phyloP scores from a whole-genome alignment of 2,113 vertebrate genomes.

The Platysteira castanea region DNA sequence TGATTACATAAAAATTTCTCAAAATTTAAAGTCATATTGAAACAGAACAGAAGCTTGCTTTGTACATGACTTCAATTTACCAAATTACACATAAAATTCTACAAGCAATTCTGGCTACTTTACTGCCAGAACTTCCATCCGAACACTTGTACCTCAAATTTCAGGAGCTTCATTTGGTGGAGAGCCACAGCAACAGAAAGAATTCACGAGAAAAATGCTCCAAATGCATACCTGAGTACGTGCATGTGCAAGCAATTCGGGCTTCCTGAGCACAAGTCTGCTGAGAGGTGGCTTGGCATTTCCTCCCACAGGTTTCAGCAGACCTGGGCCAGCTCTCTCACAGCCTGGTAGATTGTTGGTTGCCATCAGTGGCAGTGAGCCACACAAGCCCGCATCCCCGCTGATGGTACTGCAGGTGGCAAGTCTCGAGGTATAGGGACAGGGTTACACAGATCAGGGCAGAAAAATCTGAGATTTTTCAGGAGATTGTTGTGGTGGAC shows the following conservation, averaged over 20 bases:
- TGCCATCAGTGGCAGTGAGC: fast-evolving
- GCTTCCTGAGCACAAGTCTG: not conserved
- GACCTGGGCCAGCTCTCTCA: not conserved
- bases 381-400: fast-evolving
- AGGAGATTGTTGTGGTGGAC: not conserved
- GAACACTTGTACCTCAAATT: fast-evolving
- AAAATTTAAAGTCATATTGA: not conserved
- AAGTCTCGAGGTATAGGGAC: not conserved
- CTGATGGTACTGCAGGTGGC: not conserved
- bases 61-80: not conserved
- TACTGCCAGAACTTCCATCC: fast-evolving
- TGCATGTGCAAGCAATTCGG: not conserved
- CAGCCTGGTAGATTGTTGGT: not conserved
- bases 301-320: not conserved
- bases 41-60: not conserved
- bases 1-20: not conserved
- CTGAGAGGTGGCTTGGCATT: not conserved
- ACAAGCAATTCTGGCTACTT: not conserved
- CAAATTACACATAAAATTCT: not conserved
- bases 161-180: not conserved
- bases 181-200: not conserved
- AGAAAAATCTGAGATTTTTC: not conserved
- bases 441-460: not conserved
- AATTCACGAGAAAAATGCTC: not conserved
- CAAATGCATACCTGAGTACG: too few relatives aligned